Evolutionary conservation across 2,888 invertebrate genomes (phyloP).

Genomic region (Dione juno): DNA sequence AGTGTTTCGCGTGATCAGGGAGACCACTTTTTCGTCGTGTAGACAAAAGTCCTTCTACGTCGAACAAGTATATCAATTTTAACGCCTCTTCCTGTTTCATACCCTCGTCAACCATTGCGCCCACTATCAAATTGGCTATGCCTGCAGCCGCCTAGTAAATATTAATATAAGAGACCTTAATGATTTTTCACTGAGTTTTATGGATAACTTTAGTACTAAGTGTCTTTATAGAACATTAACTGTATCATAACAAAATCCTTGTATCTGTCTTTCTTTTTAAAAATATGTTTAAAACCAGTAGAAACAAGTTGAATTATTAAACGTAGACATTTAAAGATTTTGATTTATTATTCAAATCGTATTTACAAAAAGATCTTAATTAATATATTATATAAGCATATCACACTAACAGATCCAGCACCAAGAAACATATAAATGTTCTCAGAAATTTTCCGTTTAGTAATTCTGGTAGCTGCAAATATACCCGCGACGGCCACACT

Average conservation of each 20-base stretch:
- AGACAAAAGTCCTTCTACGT: constrained; percentile 94
- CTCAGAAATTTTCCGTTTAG: constrained; percentile 91
- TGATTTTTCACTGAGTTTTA: no score
- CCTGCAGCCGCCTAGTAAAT: constrained; percentile 91
- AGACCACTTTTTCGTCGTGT: constrained; percentile 85
- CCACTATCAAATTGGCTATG: constrained; percentile 94
- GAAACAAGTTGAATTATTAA: no score
- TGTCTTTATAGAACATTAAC: no score
- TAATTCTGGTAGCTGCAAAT: constrained; percentile 89
- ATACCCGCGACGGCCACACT: constrained; percentile 97
- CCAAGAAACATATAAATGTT: constrained; percentile 96
- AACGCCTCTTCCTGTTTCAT: constrained; percentile 87
- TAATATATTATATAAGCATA: no score
- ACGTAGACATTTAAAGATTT: no score
- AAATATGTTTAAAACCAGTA: no score
- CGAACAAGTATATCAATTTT: constrained; percentile 96
- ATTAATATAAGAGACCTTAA: not conserved
- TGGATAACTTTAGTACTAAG: no score
- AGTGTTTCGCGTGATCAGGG: constrained; percentile 87
- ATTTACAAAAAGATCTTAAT: no score
- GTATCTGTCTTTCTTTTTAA: no score
- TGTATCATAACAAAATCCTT: no score
- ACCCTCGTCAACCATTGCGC: constrained; percentile 92
- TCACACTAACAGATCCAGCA: constrained; percentile 87
- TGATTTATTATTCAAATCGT: no score